A percentile compares a stretch with the other conserved stretches of the same genome.
Evolutionary conservation across 2,113 vertebrate genomes (phyloP).

Genomic region (Aix galericulata): DNA sequence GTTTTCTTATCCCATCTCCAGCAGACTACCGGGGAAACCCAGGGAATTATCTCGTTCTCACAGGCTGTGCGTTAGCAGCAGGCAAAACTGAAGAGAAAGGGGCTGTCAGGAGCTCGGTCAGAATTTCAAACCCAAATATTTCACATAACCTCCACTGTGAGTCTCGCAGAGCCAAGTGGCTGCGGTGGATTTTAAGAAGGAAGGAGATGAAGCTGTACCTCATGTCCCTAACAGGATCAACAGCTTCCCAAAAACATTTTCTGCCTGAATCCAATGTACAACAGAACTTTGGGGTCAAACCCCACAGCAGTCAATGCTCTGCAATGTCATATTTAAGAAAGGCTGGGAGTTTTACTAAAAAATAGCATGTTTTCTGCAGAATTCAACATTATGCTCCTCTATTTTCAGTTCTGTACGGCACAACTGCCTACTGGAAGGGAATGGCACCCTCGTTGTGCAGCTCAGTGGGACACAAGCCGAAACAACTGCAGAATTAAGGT

Average conservation of each 20-base stretch:
- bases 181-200: neutral
- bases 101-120: neutral
- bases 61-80: neutral
- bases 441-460: neutral
- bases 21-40: neutral
- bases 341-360: neutral
- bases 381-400: neutral
- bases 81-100: neutral
- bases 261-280: neutral
- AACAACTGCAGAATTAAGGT: neutral
- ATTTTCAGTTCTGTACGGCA: neutral
- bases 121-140: neutral
- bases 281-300: neutral
- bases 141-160: neutral
- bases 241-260: rapidly evolving
- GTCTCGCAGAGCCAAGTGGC: neutral
- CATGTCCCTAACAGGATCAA: neutral
- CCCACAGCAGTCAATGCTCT: neutral
- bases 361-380: neutral
- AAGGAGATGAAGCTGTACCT: neutral
- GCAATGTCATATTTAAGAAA: neutral
- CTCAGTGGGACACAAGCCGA: neutral
- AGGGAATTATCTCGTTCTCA: neutral
- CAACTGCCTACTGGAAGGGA: neutral
- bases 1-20: neutral